Evolutionary conservation across 2,888 invertebrate genomes (phyloP), one percentile per base, ranked within the genome.

Genomic region (Tenthredo distinguenda): DNA sequence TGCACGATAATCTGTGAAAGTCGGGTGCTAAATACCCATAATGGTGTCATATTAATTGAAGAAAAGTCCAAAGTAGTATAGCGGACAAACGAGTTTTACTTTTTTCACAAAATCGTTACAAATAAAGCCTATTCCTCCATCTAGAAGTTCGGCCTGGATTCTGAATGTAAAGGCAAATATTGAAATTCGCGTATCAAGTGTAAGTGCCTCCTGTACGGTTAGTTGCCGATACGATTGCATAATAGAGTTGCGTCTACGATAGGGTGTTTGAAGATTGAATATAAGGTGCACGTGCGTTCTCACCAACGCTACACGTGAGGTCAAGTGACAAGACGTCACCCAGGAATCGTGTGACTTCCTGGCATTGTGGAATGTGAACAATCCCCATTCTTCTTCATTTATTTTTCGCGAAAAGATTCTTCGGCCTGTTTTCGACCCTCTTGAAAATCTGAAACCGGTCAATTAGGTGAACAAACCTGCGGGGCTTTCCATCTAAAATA

Each of bases 281-380:
- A 62, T 21, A 12, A 12, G 26, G 26, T 62, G 62, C 62, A 15
- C 34, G 34, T 12, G 15, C 34, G 18, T 34, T 68, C 12, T 68
- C 34, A 18, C 68, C 18, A 15, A 68, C 15, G 68, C 34, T 6
- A 68, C 34, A 68, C 68, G 68, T 26, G 68, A 68, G 68, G 68
- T 68, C 43, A 74, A 43, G n/a, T 43, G 43, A 74, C 43, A 43
- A 40, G 7, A 26, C 72, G 72, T 74, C 40, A 21, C 10, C 21
- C 72, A n/a, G 72, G 21, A 43, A 74, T 74, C 72, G 72, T 43
- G 43, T 26, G 72, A 74, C 72, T 26, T 74, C 72, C 72, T 43
- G 43, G 10, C 72, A 74, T 74, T 74, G 72, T 74, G 43, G 21
- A n/a, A 43, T 43, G 26, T 74, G 21, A 71, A 34, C 6, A 71